Percentiles rank a stretch among this genome's conserved stretches.
Conservation (phyloP, 2,888 invertebrate genomes). For the Lepidonotus clava region DNA sequence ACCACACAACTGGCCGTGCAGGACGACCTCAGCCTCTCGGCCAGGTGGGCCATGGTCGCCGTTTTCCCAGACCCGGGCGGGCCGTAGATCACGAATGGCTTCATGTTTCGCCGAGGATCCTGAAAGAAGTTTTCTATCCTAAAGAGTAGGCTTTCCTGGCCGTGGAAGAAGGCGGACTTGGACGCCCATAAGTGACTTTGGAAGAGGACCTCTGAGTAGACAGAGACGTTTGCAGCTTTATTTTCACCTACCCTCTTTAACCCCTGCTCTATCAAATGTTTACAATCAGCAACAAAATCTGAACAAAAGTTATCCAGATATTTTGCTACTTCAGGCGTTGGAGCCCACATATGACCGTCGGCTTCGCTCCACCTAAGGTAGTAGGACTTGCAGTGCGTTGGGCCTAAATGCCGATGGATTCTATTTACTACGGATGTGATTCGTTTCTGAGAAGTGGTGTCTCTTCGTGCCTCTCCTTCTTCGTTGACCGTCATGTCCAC, state of each 20-base stretch:
- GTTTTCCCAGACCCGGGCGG: conserved; percentile 60
- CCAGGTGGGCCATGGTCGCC: conserved; percentile 54
- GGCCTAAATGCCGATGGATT: conserved; percentile 57
- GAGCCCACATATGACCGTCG: not conserved
- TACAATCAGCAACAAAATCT: conserved; percentile 60
- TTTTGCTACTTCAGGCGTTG: conserved; percentile 51
- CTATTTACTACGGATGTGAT: conserved; percentile 10
- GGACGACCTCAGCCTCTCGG: conserved; percentile 54
- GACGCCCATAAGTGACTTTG: conserved; percentile 55
- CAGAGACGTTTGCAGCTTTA: not conserved
- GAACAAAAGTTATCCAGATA: conserved; percentile 58
- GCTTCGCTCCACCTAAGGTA: conserved; percentile 57
- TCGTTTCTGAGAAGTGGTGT: not conserved
- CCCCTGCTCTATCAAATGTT: conserved; percentile 57
- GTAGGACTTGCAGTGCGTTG: conserved; percentile 57
- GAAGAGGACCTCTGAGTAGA: conserved; percentile 58
- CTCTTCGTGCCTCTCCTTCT: conserved; percentile 12
- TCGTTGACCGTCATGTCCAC: conserved; percentile 20
- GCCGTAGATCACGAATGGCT: conserved; percentile 63
- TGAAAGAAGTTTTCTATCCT: conserved; percentile 58
- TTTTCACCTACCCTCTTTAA: not conserved
- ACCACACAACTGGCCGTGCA: conserved; percentile 57
- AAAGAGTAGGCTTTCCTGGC: conserved; percentile 50
- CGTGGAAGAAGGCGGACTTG: conserved; percentile 48
- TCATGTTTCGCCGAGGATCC: conserved; percentile 56